phyloP scores from a whole-genome alignment of 2,888 invertebrate species.

The Eupithecia subfuscata region DNA sequence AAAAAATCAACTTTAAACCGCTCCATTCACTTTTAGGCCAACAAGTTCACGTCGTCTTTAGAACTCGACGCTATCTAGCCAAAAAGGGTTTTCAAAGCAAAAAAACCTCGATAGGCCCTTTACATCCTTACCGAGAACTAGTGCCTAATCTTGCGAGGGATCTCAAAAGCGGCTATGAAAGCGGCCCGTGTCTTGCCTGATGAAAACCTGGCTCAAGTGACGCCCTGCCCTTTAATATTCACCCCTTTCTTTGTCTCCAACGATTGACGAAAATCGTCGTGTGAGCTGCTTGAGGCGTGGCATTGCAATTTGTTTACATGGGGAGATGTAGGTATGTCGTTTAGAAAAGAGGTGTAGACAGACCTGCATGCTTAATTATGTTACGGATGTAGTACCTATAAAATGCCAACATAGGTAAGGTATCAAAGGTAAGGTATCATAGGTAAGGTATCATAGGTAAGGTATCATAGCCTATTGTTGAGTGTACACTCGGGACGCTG shows the following conservation, averaged over 20 bases:
- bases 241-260: constrained; percentile 75
- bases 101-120: constrained; percentile 53
- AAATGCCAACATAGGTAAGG: no score
- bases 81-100: constrained; percentile 18
- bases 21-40: neutral
- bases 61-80: constrained; percentile 7
- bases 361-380: neutral
- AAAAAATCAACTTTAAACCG: neutral
- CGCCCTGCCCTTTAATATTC: constrained; percentile 76
- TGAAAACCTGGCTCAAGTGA: constrained; percentile 79
- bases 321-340: neutral
- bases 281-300: constrained; percentile 50
- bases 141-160: constrained; percentile 82
- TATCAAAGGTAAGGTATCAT: no score
- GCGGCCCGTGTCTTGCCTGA: constrained; percentile 76
- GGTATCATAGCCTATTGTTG: no score
- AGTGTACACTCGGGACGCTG: no score
- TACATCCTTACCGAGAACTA: constrained; percentile 64
- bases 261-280: constrained; percentile 81
- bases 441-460: no score
- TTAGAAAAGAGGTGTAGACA: neutral
- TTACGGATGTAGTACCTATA: neutral
- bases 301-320: constrained; percentile 60
- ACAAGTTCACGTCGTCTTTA: neutral
- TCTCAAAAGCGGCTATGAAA: constrained; percentile 81